Evolutionary conservation across 2,113 vertebrate species (phyloP).

Genomic region (Centropristis striata): DNA sequence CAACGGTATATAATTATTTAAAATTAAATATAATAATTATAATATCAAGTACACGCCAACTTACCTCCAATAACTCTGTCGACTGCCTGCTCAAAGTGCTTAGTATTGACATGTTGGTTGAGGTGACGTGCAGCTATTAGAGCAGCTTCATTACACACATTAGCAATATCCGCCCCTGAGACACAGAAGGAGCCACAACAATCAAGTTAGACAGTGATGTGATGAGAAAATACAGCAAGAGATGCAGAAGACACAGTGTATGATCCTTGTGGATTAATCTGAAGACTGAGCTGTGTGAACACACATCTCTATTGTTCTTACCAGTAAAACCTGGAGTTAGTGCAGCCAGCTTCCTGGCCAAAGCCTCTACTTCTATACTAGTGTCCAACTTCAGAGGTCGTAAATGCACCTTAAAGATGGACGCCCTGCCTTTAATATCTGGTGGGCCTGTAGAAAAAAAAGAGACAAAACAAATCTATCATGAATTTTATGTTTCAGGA

Average conservation of each 20-base stretch:
- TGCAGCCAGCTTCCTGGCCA: constrained; percentile 82
- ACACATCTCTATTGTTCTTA: constrained; percentile 50
- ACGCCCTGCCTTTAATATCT: constrained; percentile 87
- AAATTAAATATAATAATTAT: neutral
- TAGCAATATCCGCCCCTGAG: constrained; percentile 87
- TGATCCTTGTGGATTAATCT: neutral
- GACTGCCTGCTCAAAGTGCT: constrained; percentile 96
- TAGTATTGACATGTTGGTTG: constrained; percentile 81
- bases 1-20: neutral
- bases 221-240: neutral
- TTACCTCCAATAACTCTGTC: constrained; percentile 96
- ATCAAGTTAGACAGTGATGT: neutral
- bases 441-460: constrained; percentile 81
- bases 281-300: neutral
- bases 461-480: neutral
- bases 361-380: constrained; percentile 68
- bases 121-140: constrained; percentile 86
- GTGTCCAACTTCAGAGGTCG: constrained; percentile 84
- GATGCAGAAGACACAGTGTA: neutral
- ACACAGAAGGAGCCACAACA: constrained; percentile 26
- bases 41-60: constrained; percentile 7
- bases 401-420: constrained; percentile 88
- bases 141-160: constrained; percentile 88
- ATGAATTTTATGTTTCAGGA: neutral
- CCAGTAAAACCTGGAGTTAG: constrained; percentile 88